Evolutionary conservation across 2,113 vertebrate species (phyloP), one percentile per base, ranked within the genome.

Genomic region (Eleginops maclovinus): DNA sequence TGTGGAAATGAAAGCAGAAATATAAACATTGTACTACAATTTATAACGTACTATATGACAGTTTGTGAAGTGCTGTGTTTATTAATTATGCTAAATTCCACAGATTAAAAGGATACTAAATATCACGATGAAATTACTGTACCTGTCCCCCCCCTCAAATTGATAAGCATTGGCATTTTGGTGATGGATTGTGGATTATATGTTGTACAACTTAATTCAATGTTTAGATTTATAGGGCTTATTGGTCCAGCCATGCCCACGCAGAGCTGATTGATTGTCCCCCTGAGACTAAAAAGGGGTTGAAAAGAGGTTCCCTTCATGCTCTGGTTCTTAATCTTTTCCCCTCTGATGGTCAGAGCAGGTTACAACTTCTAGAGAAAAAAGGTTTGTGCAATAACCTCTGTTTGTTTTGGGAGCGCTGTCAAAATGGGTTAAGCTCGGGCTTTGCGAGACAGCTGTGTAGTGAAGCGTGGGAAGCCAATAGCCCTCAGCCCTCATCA

Each of bases 401-500:
- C 24, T 61, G 41, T 71, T 46, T 71, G 61, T 75, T 59, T 71
- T 59, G 12, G 12, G 68, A 41, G 41, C 61, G 47, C 51, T 72
- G n/a, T 47, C 61, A 47, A 12, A 47, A 12, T 66, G 31, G 46
- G 66, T 68, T 50, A 44, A 64, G 31, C 41, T 54, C 19, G 0
- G 41, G 36, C 80, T 75, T 72, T 7, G 22, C 0, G 5, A 67
- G 51, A 58, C 9, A 47, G 67, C 62, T 44, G 58, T 55, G 4
- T 28, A 28, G 61, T 31, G 44, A 51, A 62, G 46, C 31, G 15
- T 75, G 47, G 65, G 72, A 81, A 72, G 73, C 28, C 69, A 12
- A 1, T 36, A 63, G 58, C 60, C 54, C 79, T 36, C 40, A 28
- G 46, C 36, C 47, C 22, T 24, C 8, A 69, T 72, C 6, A 1